A percentile compares a stretch with the other conserved stretches of the same genome.
Evolutionary conservation across 2,888 invertebrate species (phyloP).

Genomic region (Rhynchonema sp.): DNA sequence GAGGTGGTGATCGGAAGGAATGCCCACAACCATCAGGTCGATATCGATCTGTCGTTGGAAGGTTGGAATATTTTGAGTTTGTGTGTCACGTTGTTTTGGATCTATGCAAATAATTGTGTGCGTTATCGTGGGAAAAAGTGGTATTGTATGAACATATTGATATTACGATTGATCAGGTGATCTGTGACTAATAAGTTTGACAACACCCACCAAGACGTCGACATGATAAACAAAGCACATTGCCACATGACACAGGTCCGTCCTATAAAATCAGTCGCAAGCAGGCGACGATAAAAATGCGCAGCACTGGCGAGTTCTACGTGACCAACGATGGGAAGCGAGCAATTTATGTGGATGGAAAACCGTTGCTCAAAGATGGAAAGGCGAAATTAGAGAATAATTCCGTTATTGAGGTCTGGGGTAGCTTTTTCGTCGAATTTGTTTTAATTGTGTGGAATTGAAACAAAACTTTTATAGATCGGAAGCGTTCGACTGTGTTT

Average conservation of each 20-base stretch:
- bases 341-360: slow-evolving; percentile 79
- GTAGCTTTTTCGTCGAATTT: background rate
- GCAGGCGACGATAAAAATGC: slow-evolving; percentile 57
- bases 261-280: slow-evolving; percentile 46
- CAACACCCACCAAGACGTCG: too few relatives aligned
- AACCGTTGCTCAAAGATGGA: slow-evolving; percentile 64
- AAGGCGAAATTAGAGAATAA: slow-evolving; percentile 78
- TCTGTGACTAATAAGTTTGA: too few relatives aligned
- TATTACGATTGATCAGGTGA: too few relatives aligned
- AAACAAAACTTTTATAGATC: slow-evolving; percentile 5
- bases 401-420: slow-evolving; percentile 63
- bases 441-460: background rate
- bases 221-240: background rate
- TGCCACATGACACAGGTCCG: slow-evolving; percentile 38
- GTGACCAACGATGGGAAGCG: slow-evolving; percentile 82
- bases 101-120: too few relatives aligned
- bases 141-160: too few relatives aligned
- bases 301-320: slow-evolving; percentile 83
- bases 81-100: too few relatives aligned
- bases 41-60: slow-evolving; percentile 76
- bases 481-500: slow-evolving; percentile 6
- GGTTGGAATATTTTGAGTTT: slow-evolving; percentile 27
- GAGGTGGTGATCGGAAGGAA: slow-evolving; percentile 75
- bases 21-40: slow-evolving; percentile 66
- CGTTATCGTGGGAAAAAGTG: too few relatives aligned